phyloP scores from a whole-genome alignment of 2,797 vertebrate genomes.

The Gymnoscopelus microlampas region DNA sequence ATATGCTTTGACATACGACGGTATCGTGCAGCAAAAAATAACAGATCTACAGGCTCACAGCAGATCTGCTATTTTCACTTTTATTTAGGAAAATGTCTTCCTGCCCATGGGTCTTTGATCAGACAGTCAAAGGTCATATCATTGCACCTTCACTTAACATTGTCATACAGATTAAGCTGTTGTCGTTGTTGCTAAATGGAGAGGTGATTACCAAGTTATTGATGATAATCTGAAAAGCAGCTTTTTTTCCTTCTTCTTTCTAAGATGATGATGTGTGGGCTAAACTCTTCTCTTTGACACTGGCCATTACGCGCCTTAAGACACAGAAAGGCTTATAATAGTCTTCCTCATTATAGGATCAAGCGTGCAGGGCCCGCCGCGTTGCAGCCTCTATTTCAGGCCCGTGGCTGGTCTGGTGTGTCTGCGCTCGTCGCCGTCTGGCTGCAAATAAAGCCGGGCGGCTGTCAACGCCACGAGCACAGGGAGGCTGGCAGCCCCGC shows the following conservation, averaged over 20 bases:
- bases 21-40: no score
- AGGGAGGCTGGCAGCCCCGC: conserved; percentile 50
- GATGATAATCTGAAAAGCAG: conserved; percentile 75
- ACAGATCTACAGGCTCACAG: no score
- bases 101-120: conserved; percentile 6
- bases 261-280: conserved; percentile 51
- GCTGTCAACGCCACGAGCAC: conserved; percentile 64
- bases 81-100: neutral
- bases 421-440: conserved; percentile 56
- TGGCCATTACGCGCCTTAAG: conserved; percentile 60
- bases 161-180: conserved; percentile 44
- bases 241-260: conserved; percentile 62
- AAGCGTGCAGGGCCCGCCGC: conserved; percentile 56
- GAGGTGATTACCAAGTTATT: conserved; percentile 62
- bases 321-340: conserved; percentile 71
- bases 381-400: conserved; percentile 72
- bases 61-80: neutral
- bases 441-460: conserved; percentile 77
- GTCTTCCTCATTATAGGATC: conserved; percentile 76
- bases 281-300: conserved; percentile 49
- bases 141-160: conserved; percentile 34
- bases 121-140: conserved; percentile 40
- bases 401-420: conserved; percentile 58
- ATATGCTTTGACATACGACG: no score
- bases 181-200: conserved; percentile 40